Conservation (phyloP, 2,888 invertebrate species). For the Neoaliturus tenellus region DNA sequence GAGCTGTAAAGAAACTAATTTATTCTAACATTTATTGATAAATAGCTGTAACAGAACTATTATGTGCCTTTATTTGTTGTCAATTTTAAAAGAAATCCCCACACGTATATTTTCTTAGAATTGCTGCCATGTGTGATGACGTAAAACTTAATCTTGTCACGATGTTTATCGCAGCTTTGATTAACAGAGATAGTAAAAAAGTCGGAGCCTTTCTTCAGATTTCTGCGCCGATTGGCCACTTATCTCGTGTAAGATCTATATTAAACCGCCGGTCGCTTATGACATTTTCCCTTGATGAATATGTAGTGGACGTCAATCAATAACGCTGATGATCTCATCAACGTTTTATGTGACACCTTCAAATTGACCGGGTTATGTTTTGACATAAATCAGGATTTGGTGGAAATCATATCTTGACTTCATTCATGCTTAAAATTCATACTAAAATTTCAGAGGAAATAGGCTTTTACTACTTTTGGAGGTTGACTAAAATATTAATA, state of each 20-base stretch:
- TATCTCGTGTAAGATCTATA: slow-evolving; percentile 15
- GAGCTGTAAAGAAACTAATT: too few relatives aligned
- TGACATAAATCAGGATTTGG: background rate
- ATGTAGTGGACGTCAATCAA: background rate
- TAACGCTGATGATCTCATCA: background rate
- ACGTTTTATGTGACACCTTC: slow-evolving; percentile 8
- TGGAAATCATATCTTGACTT: too few relatives aligned
- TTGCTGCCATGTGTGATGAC: background rate
- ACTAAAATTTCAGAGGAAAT: too few relatives aligned
- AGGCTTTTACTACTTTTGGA: too few relatives aligned
- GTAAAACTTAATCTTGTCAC: background rate
- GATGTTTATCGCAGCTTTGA: background rate
- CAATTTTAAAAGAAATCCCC: too few relatives aligned
- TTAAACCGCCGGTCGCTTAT: background rate
- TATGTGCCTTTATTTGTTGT: too few relatives aligned
- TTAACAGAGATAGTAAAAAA: background rate
- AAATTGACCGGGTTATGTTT: background rate
- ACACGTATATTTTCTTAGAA: background rate
- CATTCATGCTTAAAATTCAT: too few relatives aligned
- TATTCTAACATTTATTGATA: too few relatives aligned
- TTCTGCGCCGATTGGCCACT: background rate
- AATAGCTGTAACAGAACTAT: too few relatives aligned
- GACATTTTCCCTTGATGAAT: slow-evolving; percentile 28
- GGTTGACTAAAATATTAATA: too few relatives aligned
- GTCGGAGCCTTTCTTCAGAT: slow-evolving; percentile 25